phyloP scores from a whole-genome alignment of 2,888 invertebrate species.

The Pollenia angustigena region DNA sequence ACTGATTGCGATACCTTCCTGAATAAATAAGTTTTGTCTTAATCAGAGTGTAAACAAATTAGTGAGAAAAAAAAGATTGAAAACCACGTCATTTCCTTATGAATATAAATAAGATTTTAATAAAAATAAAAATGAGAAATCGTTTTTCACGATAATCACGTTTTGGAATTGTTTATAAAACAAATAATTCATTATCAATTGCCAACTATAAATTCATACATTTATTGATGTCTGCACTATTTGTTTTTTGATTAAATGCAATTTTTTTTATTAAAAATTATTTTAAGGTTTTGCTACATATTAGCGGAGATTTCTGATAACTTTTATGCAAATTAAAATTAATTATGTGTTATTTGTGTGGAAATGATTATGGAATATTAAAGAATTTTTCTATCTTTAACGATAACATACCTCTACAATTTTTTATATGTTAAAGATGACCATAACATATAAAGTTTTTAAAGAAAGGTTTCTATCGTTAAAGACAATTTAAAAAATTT shows the following conservation, averaged over 20 bases:
- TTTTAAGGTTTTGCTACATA: not conserved
- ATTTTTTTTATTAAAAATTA: not conserved
- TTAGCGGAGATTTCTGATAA: not conserved
- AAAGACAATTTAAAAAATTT: no score
- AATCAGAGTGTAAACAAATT: not conserved
- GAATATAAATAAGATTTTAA: no score
- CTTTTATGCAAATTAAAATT: not conserved
- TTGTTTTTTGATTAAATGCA: not conserved
- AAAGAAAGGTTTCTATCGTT: no score
- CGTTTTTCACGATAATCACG: not conserved
- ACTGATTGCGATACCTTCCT: not conserved
- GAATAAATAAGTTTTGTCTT: not conserved
- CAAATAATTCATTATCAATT: not conserved
- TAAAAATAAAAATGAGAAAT: no score
- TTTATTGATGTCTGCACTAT: not conserved
- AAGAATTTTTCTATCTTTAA: no score
- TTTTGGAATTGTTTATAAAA: not conserved
- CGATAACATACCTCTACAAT: no score
- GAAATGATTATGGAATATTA: no score
- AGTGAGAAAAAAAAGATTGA: not conserved
- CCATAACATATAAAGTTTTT: no score
- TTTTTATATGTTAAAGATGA: no score
- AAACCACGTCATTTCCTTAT: constrained; percentile 11
- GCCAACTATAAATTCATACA: not conserved
- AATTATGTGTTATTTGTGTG: no score